Percentiles rank a stretch among this genome's conserved stretches.
phyloP scores from a whole-genome alignment of 53 echinoderm and acorn worm species.

The Temnopleurus reevesii region DNA sequence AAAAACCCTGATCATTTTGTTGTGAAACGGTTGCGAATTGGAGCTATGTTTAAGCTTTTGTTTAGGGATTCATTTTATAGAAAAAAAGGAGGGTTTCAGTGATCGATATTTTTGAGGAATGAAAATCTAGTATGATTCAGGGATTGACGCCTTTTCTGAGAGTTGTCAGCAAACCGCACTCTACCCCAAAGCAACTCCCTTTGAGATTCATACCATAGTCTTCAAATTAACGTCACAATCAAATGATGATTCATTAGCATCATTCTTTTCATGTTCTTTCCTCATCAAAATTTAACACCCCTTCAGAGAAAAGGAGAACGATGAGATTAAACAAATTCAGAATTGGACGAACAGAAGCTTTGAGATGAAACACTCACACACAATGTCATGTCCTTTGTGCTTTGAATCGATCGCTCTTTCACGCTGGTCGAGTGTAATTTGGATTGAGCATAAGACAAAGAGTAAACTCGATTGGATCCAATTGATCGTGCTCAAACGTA shows the following conservation, averaged over 20 bases:
- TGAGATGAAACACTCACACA: neutral
- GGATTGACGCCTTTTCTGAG: conserved; percentile 10
- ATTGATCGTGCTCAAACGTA: conserved; percentile 42
- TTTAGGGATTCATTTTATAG: neutral
- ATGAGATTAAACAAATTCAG: neutral
- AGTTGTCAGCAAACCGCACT: conserved; percentile 17
- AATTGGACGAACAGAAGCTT: neutral
- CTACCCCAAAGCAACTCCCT: conserved; percentile 8
- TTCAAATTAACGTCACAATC: neutral
- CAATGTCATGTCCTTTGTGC: neutral
- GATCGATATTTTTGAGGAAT: conserved; percentile 8
- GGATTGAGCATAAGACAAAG: conserved; percentile 35
- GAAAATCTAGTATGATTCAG: conserved; percentile 6
- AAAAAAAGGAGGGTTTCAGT: neutral
- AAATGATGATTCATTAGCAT: conserved; percentile 1
- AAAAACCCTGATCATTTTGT: too few relatives aligned
- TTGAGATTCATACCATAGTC: neutral
- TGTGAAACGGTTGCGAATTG: too few relatives aligned
- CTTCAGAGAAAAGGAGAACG: neutral
- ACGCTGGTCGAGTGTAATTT: neutral
- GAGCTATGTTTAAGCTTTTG: too few relatives aligned
- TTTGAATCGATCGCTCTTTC: conserved; percentile 18
- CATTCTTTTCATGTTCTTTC: neutral
- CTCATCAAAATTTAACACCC: neutral
- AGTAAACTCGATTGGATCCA: conserved; percentile 33